Conservation (phyloP, 1,140 invertebrate genomes). For the Macrocentrus cingulum region DNA sequence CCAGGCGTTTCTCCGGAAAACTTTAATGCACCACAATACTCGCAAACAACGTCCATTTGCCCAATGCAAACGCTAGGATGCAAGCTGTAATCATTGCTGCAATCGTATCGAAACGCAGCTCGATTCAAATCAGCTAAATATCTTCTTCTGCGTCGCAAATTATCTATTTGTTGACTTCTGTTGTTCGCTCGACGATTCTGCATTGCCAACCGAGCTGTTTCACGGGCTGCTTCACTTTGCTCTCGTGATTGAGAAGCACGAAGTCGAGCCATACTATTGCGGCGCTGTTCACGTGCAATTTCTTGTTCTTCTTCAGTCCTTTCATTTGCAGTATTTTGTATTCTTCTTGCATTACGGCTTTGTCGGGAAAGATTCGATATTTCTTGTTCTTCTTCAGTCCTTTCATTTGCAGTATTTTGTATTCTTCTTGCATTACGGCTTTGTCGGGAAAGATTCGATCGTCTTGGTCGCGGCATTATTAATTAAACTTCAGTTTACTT, state of each 20-base stretch:
- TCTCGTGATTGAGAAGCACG: conserved; percentile 36
- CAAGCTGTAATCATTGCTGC: conserved; percentile 42
- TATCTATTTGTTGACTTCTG: conserved; percentile 24
- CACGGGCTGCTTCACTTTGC: no score
- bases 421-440: no score
- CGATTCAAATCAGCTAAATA: conserved; percentile 34
- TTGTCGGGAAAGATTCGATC: no score
- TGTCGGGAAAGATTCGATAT: background rate
- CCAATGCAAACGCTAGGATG: conserved; percentile 42
- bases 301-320: conserved; percentile 14
- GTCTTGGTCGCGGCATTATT: no score
- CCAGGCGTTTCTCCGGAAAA: no score
- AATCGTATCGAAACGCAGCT: conserved; percentile 48
- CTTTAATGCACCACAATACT: conserved; percentile 49
- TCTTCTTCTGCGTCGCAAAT: conserved; percentile 40
- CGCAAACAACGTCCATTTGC: conserved; percentile 42
- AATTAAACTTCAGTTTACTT: no score
- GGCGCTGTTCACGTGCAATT: conserved; percentile 28
- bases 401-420: no score
- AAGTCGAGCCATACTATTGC: conserved; percentile 35
- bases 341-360: no score
- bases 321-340: no score
- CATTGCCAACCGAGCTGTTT: conserved; percentile 34
- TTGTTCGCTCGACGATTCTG: conserved; percentile 34
- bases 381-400: background rate